phyloP scores from a whole-genome alignment of 1,140 invertebrate genomes.

The Drosophila takahashii region DNA sequence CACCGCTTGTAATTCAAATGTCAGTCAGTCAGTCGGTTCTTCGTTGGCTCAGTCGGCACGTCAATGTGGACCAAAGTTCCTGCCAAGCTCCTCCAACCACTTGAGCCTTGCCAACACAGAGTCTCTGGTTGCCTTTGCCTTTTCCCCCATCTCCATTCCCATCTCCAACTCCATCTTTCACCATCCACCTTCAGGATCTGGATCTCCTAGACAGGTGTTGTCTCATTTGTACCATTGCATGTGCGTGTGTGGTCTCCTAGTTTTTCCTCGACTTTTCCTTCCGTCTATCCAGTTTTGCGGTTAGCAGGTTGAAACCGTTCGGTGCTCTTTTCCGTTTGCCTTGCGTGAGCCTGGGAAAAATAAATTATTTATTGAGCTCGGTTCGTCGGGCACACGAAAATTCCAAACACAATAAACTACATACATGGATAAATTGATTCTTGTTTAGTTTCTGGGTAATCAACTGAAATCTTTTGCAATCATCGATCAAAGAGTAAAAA shows the following conservation, averaged over 20 bases:
- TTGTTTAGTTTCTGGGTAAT: conserved; percentile 42
- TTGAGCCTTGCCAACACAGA: conserved; percentile 40
- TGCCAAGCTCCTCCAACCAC: conserved; percentile 45
- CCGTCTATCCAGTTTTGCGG: conserved; percentile 36
- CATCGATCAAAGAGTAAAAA: conserved; percentile 32
- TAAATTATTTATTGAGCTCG: conserved; percentile 60
- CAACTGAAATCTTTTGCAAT: conserved; percentile 46
- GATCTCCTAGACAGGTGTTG: conserved; percentile 64
- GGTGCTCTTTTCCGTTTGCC: conserved; percentile 9
- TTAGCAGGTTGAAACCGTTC: conserved; percentile 22
- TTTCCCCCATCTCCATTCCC: background rate
- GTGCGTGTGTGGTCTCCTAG: conserved; percentile 38
- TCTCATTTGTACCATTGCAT: conserved; percentile 46
- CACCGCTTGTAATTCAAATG: conserved; percentile 74
- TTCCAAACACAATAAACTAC: conserved; percentile 48
- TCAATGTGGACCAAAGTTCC: conserved; percentile 68
- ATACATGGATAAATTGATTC: conserved; percentile 52
- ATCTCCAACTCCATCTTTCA: background rate
- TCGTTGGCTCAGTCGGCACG: conserved; percentile 52
- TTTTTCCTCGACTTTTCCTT: conserved; percentile 32
- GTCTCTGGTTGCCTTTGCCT: conserved; percentile 8
- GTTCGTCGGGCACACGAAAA: conserved; percentile 47
- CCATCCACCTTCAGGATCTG: conserved; percentile 12
- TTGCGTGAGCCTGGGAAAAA: conserved; percentile 48
- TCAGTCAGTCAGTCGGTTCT: conserved; percentile 47